Evolutionary conservation across 2,888 invertebrate species (phyloP), one percentile per base, ranked within the genome.

Genomic region (Drosophila meridionalis): DNA sequence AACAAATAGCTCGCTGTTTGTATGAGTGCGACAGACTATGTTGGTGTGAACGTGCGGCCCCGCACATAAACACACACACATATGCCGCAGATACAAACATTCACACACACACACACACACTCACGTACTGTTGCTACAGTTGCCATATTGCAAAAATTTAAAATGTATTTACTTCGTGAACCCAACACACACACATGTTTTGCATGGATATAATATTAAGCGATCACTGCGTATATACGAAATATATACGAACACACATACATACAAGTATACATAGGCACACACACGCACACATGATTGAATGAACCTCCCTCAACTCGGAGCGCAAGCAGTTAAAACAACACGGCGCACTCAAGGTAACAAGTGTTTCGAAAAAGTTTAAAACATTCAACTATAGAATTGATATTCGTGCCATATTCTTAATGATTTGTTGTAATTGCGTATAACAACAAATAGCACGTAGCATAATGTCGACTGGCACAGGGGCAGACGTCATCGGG

Each of bases 241-340:
- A 59, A 64, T 50, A 28, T 8, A 42, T 36, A 42, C 38, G 20
- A 7, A 30, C 12, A 45, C 8, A 26, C 14, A 40, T 6, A 36
- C 11, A 43, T n/a, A 26, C 14, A 45, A 20, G 36, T 32, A 50
- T 20, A 30, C 11, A 26, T 26, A 11, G 4, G 26, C 47, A 45
- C 48, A 73, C 6, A 20, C 12, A 32, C 42, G 59, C 50, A 32
- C n/a, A 62, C 42, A 56, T 66, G 71, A 76, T 76, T 80, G 71
- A 82, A 82, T 88, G 89, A 87, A 87, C 87, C 80, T 87, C 87
- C 89, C 75, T 85, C 87, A 87, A 85, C 85, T 69, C 83, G 67
- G 48, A 53, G 50, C 34, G 52, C 64, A 53, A 59, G 58, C 69
- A 74, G 45, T 59, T 53, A 61, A 61, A 73, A 72, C 60, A 79